Conservation (phyloP, 2,797 vertebrate species). For the Myiothlypis coronata region DNA sequence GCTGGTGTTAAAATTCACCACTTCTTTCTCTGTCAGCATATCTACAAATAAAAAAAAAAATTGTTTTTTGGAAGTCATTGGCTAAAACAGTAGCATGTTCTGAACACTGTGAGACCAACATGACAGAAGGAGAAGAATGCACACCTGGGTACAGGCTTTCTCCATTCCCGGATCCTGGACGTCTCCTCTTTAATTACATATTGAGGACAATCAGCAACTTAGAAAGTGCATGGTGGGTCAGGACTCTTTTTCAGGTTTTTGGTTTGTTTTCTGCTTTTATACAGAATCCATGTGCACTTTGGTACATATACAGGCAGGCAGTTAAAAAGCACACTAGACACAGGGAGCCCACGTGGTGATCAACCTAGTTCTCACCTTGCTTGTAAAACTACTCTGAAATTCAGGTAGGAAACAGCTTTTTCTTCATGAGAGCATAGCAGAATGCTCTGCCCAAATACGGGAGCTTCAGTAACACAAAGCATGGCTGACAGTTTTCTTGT, state of each 20-base stretch:
- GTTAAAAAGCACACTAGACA: background rate
- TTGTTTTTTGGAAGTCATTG: background rate
- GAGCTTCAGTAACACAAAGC: background rate
- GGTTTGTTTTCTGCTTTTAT: background rate
- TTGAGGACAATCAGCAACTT: background rate
- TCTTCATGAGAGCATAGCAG: background rate
- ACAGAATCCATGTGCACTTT: background rate
- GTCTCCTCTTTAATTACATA: background rate
- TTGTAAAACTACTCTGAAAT: background rate
- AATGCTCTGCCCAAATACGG: background rate
- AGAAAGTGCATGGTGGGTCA: background rate
- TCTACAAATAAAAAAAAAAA: background rate
- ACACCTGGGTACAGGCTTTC: background rate
- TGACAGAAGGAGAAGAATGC: background rate
- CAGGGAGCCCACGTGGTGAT: background rate
- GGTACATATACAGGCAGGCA: accelerated
- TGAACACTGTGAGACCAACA: background rate
- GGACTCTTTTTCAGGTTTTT: background rate
- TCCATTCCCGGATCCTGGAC: background rate
- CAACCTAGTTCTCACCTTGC: background rate
- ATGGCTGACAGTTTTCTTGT: background rate
- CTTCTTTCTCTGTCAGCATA: background rate
- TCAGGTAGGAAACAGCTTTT: background rate
- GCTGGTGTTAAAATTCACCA: background rate
- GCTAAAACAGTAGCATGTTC: background rate